A percentile compares a stretch with the other conserved stretches of the same genome.
Conservation (phyloP, 2,888 invertebrate genomes). For the Caenorhabditis sp. region DNA sequence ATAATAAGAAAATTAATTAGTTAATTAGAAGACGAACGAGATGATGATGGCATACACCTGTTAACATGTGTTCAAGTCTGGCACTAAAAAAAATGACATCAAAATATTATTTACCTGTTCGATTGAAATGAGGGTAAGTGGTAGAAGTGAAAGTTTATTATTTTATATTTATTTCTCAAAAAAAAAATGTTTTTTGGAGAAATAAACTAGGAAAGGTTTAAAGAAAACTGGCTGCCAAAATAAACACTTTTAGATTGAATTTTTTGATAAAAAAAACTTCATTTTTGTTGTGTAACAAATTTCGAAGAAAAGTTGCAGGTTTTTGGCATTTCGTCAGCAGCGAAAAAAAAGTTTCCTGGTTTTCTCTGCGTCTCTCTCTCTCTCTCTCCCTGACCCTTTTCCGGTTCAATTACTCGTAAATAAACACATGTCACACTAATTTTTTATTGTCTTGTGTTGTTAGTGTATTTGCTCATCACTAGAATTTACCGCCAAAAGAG, state of each 20-base stretch:
- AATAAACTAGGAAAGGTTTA: neutral
- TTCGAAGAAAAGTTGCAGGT: neutral
- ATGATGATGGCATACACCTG: neutral
- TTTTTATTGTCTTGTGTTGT: neutral
- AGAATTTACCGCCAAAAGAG: neutral
- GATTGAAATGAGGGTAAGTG: too few relatives aligned
- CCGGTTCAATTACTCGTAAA: neutral
- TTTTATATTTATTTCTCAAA: too few relatives aligned
- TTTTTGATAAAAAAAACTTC: neutral
- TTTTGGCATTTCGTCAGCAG: too few relatives aligned
- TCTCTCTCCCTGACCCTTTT: neutral
- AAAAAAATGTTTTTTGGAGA: too few relatives aligned
- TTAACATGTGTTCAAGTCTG: neutral
- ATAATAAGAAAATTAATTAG: neutral
- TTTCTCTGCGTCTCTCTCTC: too few relatives aligned
- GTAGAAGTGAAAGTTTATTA: too few relatives aligned
- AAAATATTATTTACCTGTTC: neutral
- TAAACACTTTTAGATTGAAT: neutral
- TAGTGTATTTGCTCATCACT: neutral
- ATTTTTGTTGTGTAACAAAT: neutral
- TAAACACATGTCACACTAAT: neutral
- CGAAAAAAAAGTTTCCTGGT: too few relatives aligned
- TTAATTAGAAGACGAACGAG: too few relatives aligned
- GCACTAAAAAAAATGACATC: neutral
- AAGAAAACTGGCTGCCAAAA: neutral